Evolutionary conservation across 2,797 vertebrate genomes (phyloP), one percentile per base, ranked within the genome.

Genomic region (Spinus olivaceus): DNA sequence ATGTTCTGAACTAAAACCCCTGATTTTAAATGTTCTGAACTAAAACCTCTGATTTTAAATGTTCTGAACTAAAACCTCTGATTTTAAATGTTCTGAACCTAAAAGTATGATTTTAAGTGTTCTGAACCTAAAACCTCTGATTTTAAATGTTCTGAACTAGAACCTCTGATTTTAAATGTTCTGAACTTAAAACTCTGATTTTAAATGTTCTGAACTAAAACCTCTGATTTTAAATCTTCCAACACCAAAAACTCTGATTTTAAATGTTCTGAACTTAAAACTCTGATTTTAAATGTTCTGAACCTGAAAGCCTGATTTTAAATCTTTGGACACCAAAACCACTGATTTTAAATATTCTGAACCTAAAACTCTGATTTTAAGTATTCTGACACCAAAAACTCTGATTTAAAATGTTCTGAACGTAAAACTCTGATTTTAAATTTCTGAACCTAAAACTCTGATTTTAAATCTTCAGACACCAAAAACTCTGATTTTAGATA

Each of bases 381-480:
- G 12, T 3, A 1, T 53, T 54, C 32, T 9, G 53, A 60, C 33
- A 0, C 19, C 19, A 16, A 41, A 41, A 41, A 7, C 6, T 5
- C 16, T 2, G 5, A 2, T 15, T 32, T 17, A 32, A 16, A 61
- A 5, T 2, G 1, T 18, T 28, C 12, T 9, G 57, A 28, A 39
- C 39, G 7, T 18, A 9, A 49, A 49, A 3, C 3, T 10, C 49
- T 18, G 6, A 9, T 53, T 53, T 53, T 13, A 53, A 30, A 37
- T 37, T 37, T 37, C 35, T 37, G 35, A 37, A 37, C 35, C 33
- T 33, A 41, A 41, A 41, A 41, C 39, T 9, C 19, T 10, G 18
- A 35, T 35, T 25, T 24, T 19, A 57, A 16, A 57, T 5, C 24
- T 49, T 27, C 25, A 1, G 3, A 27, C 47, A 16, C 5, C 24